A percentile compares a stretch with the other conserved stretches of the same genome.
These are phyloP conservation scores for Perithous albicinctus DNA, from an alignment of 2,888 invertebrate genomes.

Conservation along the genomic window DNA sequence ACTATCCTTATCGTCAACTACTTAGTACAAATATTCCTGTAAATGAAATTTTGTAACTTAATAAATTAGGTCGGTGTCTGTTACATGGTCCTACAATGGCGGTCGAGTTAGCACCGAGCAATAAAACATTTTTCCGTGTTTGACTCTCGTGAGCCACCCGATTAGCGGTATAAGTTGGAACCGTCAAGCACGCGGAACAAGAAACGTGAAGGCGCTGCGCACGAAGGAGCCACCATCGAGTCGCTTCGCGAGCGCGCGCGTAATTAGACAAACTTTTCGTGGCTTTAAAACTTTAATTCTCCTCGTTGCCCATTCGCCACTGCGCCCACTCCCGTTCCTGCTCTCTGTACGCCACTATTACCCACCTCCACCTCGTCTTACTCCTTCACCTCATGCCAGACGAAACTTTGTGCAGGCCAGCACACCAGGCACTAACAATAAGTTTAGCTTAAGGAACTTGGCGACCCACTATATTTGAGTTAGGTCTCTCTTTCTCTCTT, in stretches of 20 bases:
- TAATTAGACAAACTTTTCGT: constrained; percentile 81
- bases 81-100: neutral
- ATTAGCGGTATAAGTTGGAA: constrained; percentile 60
- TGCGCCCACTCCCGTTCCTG: constrained; percentile 15
- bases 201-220: constrained; percentile 54
- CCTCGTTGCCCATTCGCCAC: constrained; percentile 45
- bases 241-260: constrained; percentile 72
- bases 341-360: constrained; percentile 51
- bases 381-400: constrained; percentile 55
- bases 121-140: constrained; percentile 31
- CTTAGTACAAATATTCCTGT: no score
- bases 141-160: constrained; percentile 15
- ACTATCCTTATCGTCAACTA: no score
- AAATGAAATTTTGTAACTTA: neutral
- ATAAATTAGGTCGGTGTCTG: neutral
- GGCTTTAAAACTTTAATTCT: constrained; percentile 81
- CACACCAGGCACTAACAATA: constrained; percentile 66
- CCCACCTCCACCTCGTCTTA: constrained; percentile 45
- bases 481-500: constrained; percentile 44
- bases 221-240: constrained; percentile 77
- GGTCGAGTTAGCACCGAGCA: constrained; percentile 5
- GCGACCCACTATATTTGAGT: constrained; percentile 68
- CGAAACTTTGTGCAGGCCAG: constrained; percentile 61
- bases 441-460: constrained; percentile 69
- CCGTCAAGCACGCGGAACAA: constrained; percentile 42